Base-by-base conservation (phyloP, 2,888 invertebrate genomes). In the Agrotis puta region DNA sequence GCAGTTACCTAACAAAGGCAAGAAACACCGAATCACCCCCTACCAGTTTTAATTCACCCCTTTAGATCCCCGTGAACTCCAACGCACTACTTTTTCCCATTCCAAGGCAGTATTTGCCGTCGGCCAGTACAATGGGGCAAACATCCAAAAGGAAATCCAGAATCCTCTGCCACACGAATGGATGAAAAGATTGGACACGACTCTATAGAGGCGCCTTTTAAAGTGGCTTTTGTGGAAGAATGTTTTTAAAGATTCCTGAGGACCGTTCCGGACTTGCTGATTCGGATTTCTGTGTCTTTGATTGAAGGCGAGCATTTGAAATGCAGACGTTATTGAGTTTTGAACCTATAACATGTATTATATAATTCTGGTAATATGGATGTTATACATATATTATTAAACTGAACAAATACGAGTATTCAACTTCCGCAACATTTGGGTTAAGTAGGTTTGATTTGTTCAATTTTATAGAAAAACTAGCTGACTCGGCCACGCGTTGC, bases 41-140 rank as follows among this genome's bases (percentile, higher is more conserved):
- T 70, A 70, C 84, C 71, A 72, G 53, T 74, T 84, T 84, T 84
- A 83, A 84, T 83, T 77, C 70, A 81, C 78, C 71, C 77, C 82
- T 82, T 68, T 66, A 57, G 70, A 67, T 74, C 66, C 56, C 68
- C 69, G 62, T 74, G 75, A 74, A 83, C 82, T 81, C 76, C 53
- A 33, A 77, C 85, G 72, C 82, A 84, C 83, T 74, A 74, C 82
- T 89, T 91, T 87, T 87, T 86, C 82, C 81, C 87, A 86, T 85
- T 86, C 84, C 77, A 77, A 74, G 82, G 80, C 79, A 84, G 87
- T 90, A 90, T 91, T 91, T 91, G 87, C 87, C 74, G 83, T 81
- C 85, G 83, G 70, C 76, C 81, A 85, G 80, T 84, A 91, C 91
- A 91, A 91, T 91, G 79, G 88, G 78, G 83, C 85, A 85, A 88